Conservation (phyloP, 2,797 vertebrate genomes). For the Echeneis naucrates region DNA sequence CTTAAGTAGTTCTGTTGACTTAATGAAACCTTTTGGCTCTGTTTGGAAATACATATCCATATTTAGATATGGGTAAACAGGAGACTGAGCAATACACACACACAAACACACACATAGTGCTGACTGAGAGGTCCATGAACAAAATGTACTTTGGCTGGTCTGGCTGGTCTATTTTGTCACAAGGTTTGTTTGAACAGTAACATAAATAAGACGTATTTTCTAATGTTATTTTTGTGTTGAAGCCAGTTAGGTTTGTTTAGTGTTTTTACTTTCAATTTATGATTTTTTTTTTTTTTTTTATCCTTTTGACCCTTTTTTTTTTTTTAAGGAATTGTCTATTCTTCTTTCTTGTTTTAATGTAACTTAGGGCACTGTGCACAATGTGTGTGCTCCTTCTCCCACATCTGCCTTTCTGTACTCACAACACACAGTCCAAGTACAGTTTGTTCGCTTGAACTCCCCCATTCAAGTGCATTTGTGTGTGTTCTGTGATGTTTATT, state of each 20-base stretch:
- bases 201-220: neutral
- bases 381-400: neutral
- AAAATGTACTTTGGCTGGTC: conserved; percentile 5
- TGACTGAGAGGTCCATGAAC: neutral
- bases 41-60: conserved; percentile 19
- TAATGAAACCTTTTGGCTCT: conserved; percentile 16
- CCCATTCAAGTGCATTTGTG: conserved; percentile 29
- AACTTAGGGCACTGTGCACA: neutral
- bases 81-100: conserved; percentile 1
- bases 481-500: conserved; percentile 68
- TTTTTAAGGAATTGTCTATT: neutral
- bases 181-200: neutral
- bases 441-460: conserved; percentile 10
- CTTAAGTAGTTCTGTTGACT: neutral
- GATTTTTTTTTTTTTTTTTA: neutral
- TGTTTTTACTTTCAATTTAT: neutral
- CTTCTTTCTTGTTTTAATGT: neutral
- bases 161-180: neutral
- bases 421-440: neutral
- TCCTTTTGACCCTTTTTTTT: neutral
- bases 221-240: neutral
- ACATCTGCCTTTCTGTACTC: neutral
- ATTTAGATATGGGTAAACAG: conserved; percentile 19
- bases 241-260: neutral
- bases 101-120: neutral